These are phyloP conservation scores for Zoanthus sociatus DNA, from an alignment of 92 coral and sea anemone species.

Conservation along the genomic window DNA sequence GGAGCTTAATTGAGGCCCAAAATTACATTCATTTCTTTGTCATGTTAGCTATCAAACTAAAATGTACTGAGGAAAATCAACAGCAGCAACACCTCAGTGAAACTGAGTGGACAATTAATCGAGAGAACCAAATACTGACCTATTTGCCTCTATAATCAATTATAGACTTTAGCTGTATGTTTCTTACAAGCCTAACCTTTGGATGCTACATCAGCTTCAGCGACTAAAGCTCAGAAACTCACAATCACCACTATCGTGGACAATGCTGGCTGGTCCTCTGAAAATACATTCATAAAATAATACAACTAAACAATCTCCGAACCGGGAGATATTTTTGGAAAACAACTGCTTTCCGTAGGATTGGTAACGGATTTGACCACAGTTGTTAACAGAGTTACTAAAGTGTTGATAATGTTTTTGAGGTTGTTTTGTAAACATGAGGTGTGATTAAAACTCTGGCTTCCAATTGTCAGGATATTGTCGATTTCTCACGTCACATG, in stretches of 20 bases:
- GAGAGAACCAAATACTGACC: too few species aligned
- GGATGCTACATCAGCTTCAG: conserved; percentile 34
- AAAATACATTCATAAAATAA: conserved; percentile 19
- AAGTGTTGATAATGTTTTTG: not conserved
- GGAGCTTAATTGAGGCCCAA: not conserved
- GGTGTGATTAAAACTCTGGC: not conserved
- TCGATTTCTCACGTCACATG: not conserved
- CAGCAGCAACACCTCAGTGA: too few species aligned
- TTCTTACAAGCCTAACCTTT: not conserved
- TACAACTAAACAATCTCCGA: conserved; percentile 11
- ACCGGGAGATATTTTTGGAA: not conserved
- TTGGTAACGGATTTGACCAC: not conserved
- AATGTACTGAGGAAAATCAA: not conserved
- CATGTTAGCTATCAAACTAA: conserved; percentile 12
- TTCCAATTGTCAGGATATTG: not conserved
- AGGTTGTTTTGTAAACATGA: not conserved
- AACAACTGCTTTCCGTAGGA: not conserved
- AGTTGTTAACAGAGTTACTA: not conserved
- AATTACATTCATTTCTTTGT: conserved; percentile 7
- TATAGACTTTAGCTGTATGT: too few species aligned
- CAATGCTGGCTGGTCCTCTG: conserved; percentile 37
- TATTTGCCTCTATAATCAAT: too few species aligned
- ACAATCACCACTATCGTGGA: conserved; percentile 8
- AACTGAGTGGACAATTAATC: too few species aligned
- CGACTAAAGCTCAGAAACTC: conserved; percentile 34